phyloP scores from a whole-genome alignment of 2,797 vertebrate genomes.

The Phoebastria nigripes region DNA sequence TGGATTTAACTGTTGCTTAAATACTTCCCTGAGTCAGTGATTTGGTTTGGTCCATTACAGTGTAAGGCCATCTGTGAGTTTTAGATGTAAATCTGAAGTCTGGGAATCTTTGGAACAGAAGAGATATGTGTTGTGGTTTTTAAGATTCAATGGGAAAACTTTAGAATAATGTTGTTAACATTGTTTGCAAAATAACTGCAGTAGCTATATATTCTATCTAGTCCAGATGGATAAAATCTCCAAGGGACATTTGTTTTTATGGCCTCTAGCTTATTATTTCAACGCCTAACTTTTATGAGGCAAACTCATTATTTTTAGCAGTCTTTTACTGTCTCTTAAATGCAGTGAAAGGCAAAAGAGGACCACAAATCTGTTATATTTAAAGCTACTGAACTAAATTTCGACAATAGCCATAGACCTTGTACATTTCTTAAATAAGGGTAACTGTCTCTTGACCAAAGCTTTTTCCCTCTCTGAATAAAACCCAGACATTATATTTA shows the following conservation, averaged over 20 bases:
- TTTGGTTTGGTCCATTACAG: not conserved
- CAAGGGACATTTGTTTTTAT: conserved; percentile 49
- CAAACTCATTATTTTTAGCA: conserved; percentile 57
- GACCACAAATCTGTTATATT: conserved; percentile 10
- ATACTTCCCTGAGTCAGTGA: not conserved
- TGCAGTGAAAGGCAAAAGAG: not conserved
- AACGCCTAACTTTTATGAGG: conserved; percentile 10
- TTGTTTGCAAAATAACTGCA: conserved; percentile 33
- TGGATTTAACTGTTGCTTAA: not conserved
- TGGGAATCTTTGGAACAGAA: not conserved
- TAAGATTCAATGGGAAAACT: not conserved
- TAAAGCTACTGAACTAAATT: not conserved
- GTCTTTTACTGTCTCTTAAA: conserved; percentile 46
- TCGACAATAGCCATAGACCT: not conserved
- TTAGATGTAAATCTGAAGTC: not conserved
- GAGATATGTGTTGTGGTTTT: not conserved
- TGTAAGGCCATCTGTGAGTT: conserved; percentile 5
- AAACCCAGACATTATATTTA: not conserved
- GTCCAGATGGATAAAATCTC: conserved; percentile 55
- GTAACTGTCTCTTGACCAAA: not conserved
- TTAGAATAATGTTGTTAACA: not conserved
- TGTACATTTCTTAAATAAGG: not conserved
- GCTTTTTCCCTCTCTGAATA: not conserved
- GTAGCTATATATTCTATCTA: not conserved
- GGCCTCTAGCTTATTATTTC: conserved; percentile 48